Conservation (phyloP, 2,888 invertebrate genomes). For the Pardosa pseudoannulata region DNA sequence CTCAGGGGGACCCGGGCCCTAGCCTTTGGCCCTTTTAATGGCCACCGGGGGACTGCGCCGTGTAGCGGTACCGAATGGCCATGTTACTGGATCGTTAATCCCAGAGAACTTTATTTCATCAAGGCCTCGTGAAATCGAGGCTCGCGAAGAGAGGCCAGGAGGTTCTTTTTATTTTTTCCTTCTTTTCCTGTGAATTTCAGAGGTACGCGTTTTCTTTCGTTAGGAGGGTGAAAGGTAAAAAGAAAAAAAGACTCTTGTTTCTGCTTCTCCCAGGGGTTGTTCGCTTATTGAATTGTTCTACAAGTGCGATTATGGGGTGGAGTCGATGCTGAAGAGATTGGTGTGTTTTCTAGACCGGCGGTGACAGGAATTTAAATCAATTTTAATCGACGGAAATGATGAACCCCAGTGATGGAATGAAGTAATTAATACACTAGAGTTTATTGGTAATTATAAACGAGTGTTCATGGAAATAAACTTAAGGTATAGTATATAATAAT, state of each 20-base stretch:
- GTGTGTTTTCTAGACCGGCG: too few species aligned
- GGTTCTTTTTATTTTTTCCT: too few species aligned
- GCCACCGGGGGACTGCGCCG: constrained; percentile 43
- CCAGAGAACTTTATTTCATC: constrained; percentile 69
- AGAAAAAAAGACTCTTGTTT: not conserved
- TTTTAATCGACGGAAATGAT: too few species aligned
- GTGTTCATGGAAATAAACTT: too few species aligned
- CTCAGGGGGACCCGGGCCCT: constrained; percentile 23
- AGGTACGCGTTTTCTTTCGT: not conserved
- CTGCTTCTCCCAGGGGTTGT: not conserved
- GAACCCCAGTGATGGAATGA: too few species aligned
- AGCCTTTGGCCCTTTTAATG: constrained; percentile 52
- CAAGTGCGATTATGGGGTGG: not conserved
- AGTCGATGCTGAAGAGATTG: too few species aligned
- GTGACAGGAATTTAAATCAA: too few species aligned
- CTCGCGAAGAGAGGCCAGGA: constrained; percentile 32
- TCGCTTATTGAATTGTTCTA: constrained; percentile 14
- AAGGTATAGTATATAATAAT: too few species aligned
- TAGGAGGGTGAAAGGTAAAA: too few species aligned
- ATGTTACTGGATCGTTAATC: constrained; percentile 71
- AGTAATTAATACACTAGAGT: too few species aligned
- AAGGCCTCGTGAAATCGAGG: constrained; percentile 62
- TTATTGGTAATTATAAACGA: too few species aligned
- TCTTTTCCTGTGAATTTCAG: constrained; percentile 1
- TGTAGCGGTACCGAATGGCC: constrained; percentile 66